Base-by-base conservation (phyloP, 2,888 invertebrate genomes). In the Chouioia cunea region DNA sequence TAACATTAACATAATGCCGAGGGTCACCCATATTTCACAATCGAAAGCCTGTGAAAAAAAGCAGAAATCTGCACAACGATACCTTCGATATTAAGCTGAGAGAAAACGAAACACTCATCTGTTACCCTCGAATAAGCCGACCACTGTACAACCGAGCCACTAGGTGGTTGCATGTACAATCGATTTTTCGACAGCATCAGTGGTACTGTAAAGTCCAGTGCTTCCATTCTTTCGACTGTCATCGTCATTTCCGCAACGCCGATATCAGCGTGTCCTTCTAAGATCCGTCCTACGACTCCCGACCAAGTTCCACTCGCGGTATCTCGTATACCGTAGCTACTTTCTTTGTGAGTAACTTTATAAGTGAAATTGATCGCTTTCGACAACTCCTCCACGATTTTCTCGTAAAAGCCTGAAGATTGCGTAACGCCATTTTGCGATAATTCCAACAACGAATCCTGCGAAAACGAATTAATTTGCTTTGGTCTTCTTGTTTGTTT, bases 171-270 rank as follows among this genome's bases (percentile, higher is more conserved):
- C 14, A 78, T 59, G 50, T 75, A 76, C 46, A 78, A 58, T 36
- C 64, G 53, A 36, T 67, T 65, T 27, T 66, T 50, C 2, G 73
- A 65, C 12, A 69, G 18, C 15, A 76, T 36, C 43, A 79, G 57
- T 1, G 79, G 79, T 4, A 76, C 14, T 2, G 78, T 75, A 63
- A 77, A 80, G 57, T 79, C 80, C 6, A 79, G 67, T 16, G 50
- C 71, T 4, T 71, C 59, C 43, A 75, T 58, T 27, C 79, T 67
- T 1, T 43, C n/a, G 6, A 36, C 50, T 8, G 68, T 74, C 54
- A 74, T 63, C 2, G 70, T 56, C n/a, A 70, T 47, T 15, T 67
- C 71, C 4, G 74, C 74, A 23, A 77, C 62, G 3, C 75, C 77
- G 12, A 80, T 60, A 59, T 78, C 79, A 1, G 76, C 77, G 44